A percentile compares a stretch with the other conserved stretches of the same genome.
Conservation (phyloP, 2,113 vertebrate species). For the Monopterus albus region DNA sequence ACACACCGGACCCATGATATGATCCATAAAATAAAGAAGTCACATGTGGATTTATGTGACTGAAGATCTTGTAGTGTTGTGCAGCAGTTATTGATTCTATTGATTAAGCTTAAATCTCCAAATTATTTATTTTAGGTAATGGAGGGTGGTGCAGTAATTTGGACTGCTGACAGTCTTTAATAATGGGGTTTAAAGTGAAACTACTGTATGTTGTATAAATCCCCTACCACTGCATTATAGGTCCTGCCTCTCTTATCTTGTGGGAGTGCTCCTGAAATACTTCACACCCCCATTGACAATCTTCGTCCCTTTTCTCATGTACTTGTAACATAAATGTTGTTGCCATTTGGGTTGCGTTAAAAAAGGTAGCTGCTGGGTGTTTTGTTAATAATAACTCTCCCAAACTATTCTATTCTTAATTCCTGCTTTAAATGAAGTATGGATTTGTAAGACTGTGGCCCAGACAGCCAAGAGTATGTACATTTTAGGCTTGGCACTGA, state of each 20-base stretch:
- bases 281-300: constrained; percentile 29
- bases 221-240: constrained; percentile 30
- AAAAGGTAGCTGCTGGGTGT: constrained; percentile 26
- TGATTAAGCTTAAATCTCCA: constrained; percentile 42
- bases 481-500: constrained; percentile 2
- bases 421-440: constrained; percentile 43
- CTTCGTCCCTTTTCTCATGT: constrained; percentile 27
- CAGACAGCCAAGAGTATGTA: not conserved
- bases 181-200: constrained; percentile 20
- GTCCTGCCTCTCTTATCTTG: too few relatives aligned
- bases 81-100: constrained; percentile 47
- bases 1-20: too few relatives aligned
- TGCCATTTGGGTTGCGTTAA: constrained; percentile 32
- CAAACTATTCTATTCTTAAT: constrained; percentile 28
- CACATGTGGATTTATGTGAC: too few relatives aligned
- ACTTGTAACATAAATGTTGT: constrained; percentile 66
- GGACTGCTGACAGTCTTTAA: constrained; percentile 35
- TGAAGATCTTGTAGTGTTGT: constrained; percentile 42
- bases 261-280: too few relatives aligned
- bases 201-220: constrained; percentile 48
- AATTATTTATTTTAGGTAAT: constrained; percentile 43
- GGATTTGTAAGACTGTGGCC: constrained; percentile 11
- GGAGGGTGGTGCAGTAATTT: constrained; percentile 37
- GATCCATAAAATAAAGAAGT: too few relatives aligned
- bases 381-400: constrained; percentile 24